Evolutionary conservation across 2,797 vertebrate species (phyloP), one percentile per base, ranked within the genome.

Genomic region (Xenops minutus): DNA sequence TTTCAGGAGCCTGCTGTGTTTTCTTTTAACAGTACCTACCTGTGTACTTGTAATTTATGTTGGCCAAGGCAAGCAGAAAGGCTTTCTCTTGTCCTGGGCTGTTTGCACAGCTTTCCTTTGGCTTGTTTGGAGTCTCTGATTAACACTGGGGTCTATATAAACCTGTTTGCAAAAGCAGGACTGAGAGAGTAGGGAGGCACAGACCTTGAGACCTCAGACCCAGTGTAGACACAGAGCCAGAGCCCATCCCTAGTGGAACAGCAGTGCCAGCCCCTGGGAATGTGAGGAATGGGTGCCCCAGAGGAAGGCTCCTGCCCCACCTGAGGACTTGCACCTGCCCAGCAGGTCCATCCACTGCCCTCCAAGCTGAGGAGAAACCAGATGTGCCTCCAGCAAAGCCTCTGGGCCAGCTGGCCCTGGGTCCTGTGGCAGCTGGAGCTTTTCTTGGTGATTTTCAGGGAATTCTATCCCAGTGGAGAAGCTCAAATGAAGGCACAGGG

Each of bases 221-320:
- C 9, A 3, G 11, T 9, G 37, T 27, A 56, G 46, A 17, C 41
- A 10, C 11, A 5, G 1, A 3, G 43, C 16, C 5, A 3, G 36
- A 54, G 23, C 23, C 52, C 26, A 3, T 5, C 30, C 26, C 51
- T 24, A 19, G 14, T 2, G 36, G 48, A 15, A 52, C 46, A 36
- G 34, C 30, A 54, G 74, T 36, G 23, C 39, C 64, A 21, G 0
- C 26, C 32, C 30, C 37, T 27, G n/a, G 69, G 27, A 8, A 7
- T 3, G 17, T 20, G 26, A 29, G 10, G 48, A 46, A 21, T 46
- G 44, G 44, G 44, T 46, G 44, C 21, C 11, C 21, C 44, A 46
- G 21, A 46, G 44, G 21, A 46, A 46, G 44, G 44, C 21, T 46
- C 44, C 44, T 46, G 44, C 44, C 49, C 44, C 41, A 46, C 68